Percentiles rank a stretch among this genome's conserved stretches.
Conservation (phyloP, 2,888 invertebrate species). For the Sthenelais limicola region DNA sequence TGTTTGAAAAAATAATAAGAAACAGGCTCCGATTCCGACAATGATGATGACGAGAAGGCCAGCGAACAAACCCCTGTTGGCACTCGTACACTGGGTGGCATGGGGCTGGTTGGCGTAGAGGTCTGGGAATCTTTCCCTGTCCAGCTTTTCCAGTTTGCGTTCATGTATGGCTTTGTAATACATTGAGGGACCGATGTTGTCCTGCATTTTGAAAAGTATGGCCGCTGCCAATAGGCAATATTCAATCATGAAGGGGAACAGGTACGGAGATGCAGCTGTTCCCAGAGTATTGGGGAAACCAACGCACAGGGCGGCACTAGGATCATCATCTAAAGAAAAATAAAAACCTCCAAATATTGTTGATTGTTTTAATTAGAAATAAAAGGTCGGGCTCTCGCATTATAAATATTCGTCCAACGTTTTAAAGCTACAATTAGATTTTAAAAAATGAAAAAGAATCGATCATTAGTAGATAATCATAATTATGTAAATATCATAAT, state of each 20-base stretch:
- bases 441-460: too few species aligned
- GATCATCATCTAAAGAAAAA: not conserved
- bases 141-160: not conserved
- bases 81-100: slow-evolving; percentile 70
- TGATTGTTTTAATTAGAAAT: too few species aligned
- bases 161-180: not conserved
- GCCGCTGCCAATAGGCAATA: slow-evolving; percentile 41
- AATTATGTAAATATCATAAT: too few species aligned
- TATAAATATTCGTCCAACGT: too few species aligned
- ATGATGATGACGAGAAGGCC: slow-evolving; percentile 71
- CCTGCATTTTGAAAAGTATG: slow-evolving; percentile 39
- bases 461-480: too few species aligned
- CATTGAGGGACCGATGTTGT: slow-evolving; percentile 5
- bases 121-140: slow-evolving; percentile 11
- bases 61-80: slow-evolving; percentile 72
- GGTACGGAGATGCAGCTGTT: slow-evolving; percentile 39
- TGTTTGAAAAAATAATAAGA: slow-evolving; percentile 62
- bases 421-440: too few species aligned
- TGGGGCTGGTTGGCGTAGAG: not conserved
- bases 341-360: not conserved
- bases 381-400: too few species aligned
- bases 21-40: slow-evolving; percentile 64
- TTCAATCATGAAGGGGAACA: slow-evolving; percentile 45
- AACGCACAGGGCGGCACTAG: not conserved
- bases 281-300: slow-evolving; percentile 17